These are phyloP conservation scores for Carlito syrichta DNA, from an alignment of 2,113 vertebrate species.

Conservation along the genomic window DNA sequence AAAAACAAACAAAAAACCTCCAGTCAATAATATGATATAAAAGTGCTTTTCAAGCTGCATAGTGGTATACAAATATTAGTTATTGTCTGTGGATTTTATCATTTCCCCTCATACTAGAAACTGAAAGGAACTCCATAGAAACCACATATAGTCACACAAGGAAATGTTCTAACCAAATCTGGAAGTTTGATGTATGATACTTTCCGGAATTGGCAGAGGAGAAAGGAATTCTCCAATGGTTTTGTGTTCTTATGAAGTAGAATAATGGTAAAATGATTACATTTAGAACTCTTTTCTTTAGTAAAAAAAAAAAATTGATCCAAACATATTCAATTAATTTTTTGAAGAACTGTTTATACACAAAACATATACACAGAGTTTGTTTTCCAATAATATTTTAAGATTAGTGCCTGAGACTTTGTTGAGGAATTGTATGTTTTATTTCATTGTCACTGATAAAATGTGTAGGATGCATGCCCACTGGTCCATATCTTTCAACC, in stretches of 20 bases:
- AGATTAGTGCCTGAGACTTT: neutral
- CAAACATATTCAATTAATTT: neutral
- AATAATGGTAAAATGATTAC: neutral
- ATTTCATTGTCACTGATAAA: neutral
- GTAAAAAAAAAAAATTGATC: neutral
- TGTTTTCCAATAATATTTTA: neutral
- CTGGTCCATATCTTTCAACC: neutral
- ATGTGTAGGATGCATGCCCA: neutral
- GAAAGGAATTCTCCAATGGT: neutral
- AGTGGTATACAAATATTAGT: neutral
- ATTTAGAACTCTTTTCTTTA: neutral
- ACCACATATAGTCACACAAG: neutral
- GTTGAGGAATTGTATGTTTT: neutral
- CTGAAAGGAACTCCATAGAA: neutral
- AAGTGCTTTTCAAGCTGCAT: neutral
- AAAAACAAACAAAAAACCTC: neutral
- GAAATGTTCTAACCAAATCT: neutral
- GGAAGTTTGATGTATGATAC: neutral
- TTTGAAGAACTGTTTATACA: neutral
- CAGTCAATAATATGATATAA: neutral
- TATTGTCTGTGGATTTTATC: neutral
- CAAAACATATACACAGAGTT: neutral
- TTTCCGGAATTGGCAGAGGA: neutral
- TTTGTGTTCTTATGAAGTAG: neutral
- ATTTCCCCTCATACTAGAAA: neutral